Evolutionary conservation across 2,797 vertebrate genomes (phyloP), one percentile per base, ranked within the genome.

Genomic region (Spheniscus humboldti): DNA sequence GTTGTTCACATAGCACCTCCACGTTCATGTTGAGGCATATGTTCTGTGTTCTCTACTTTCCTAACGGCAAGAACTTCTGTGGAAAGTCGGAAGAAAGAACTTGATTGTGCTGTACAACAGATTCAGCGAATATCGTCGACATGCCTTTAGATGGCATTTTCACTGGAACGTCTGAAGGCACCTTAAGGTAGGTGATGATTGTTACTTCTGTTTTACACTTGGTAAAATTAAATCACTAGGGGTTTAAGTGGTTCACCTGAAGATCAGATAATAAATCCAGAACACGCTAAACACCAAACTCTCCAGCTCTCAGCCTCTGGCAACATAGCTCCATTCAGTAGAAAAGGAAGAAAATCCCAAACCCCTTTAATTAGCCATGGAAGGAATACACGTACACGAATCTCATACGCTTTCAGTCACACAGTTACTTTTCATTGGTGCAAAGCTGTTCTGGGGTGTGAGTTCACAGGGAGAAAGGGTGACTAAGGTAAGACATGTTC

Each of bases 401-500:
- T 79, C 52, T 86, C 50, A 22, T 73, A 76, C 11, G 7, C 25
- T 88, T 84, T 67, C 28, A 87, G 30, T 90, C 59, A 57, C 47
- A 45, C 20, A 18, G 25, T 45, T 91, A 16, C 56, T 88, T 78
- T 60, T 75, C 53, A 57, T 80, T 71, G 64, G 68, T 88, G 48
- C 28, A 63, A 80, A 86, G 39, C 5, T 4, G 18, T 93, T 84
- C 77, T 89, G 74, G 55, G 59, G 24, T 2, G 6, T 62, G 66
- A 96, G 55, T 93, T 96, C 90, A 57, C 62, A 47, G 56, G 16
- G 41, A 93, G 90, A 85, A 87, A 87, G 71, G 71, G 63, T 91
- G 90, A 63, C 77, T 95, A 73, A 96, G 80, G 91, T 92, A 63
- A 90, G 86, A 96, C 78, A 15, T 41, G 67, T 60, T 92, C 63